These are phyloP conservation scores for Corythornis leucogaster DNA, from an alignment of 2,797 vertebrate species.

Conservation along the genomic window DNA sequence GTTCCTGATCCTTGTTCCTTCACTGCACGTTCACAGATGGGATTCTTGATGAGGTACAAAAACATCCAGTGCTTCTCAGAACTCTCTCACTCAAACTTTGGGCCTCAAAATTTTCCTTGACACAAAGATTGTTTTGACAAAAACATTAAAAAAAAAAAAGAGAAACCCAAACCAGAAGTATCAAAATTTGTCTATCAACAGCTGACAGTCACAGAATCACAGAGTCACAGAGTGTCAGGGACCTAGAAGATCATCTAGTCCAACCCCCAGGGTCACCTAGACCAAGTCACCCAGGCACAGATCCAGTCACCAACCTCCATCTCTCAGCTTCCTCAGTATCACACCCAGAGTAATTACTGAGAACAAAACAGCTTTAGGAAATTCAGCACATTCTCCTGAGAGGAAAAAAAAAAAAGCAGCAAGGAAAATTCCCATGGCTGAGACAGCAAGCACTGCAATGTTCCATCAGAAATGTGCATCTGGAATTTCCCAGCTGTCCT, in stretches of 20 bases:
- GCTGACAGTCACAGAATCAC: background rate
- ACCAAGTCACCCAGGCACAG: too few relatives aligned
- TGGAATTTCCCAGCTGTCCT: background rate
- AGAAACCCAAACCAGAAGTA: background rate
- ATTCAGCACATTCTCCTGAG: background rate
- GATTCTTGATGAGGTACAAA: background rate
- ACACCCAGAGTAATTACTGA: background rate
- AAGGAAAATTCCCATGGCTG: background rate
- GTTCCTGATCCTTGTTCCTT: background rate
- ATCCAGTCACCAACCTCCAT: background rate
- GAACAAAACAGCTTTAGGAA: background rate
- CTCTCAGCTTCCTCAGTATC: background rate
- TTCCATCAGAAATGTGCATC: background rate
- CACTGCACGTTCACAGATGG: fast-evolving
- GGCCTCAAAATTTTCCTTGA: background rate
- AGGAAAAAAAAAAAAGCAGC: background rate
- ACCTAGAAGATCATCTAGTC: too few relatives aligned
- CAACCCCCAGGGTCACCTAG: too few relatives aligned
- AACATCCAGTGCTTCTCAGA: background rate
- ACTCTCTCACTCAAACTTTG: background rate
- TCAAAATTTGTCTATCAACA: background rate
- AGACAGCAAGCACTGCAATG: background rate
- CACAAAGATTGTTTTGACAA: background rate
- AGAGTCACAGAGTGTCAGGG: too few relatives aligned
- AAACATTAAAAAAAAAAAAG: background rate